These are phyloP conservation scores for Drosophila parabipectinata DNA, from an alignment of 1,140 invertebrate genomes.

Conservation along the genomic window DNA sequence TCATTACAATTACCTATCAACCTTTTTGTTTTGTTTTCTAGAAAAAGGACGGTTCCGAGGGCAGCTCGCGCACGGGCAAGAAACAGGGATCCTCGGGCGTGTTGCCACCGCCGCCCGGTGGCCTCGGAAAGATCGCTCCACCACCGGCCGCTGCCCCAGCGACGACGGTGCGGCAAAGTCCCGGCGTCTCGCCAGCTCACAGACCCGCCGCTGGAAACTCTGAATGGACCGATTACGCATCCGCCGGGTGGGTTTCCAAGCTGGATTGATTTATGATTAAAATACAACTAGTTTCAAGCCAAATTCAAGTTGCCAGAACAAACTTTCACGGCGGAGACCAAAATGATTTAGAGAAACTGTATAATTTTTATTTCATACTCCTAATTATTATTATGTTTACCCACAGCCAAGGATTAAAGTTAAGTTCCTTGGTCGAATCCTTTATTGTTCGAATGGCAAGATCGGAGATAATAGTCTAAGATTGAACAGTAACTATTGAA, in stretches of 20 bases:
- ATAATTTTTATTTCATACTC: background rate
- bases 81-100: conserved; percentile 84
- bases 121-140: conserved; percentile 89
- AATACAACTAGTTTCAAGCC: background rate
- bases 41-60: conserved; percentile 95
- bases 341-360: background rate
- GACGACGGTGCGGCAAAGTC: conserved; percentile 86
- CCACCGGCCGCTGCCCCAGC: conserved; percentile 92
- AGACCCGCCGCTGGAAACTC: conserved; percentile 85
- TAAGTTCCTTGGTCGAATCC: background rate
- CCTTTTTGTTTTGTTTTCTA: conserved; percentile 70
- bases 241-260: conserved; percentile 85
- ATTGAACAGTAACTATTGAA: no score
- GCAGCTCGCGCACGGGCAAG: conserved; percentile 86
- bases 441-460: no score
- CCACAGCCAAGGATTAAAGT: background rate
- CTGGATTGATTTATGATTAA: background rate
- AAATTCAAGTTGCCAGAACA: background rate
- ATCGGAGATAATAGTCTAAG: no score
- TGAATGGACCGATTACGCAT: conserved; percentile 93
- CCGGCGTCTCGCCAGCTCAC: conserved; percentile 89
- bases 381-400: no score
- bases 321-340: background rate
- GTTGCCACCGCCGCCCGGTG: conserved; percentile 81
- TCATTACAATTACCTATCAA: background rate